Evolutionary conservation across 2,888 invertebrate genomes (phyloP), one percentile per base, ranked within the genome.

Genomic region (Drosophila meridionalis): DNA sequence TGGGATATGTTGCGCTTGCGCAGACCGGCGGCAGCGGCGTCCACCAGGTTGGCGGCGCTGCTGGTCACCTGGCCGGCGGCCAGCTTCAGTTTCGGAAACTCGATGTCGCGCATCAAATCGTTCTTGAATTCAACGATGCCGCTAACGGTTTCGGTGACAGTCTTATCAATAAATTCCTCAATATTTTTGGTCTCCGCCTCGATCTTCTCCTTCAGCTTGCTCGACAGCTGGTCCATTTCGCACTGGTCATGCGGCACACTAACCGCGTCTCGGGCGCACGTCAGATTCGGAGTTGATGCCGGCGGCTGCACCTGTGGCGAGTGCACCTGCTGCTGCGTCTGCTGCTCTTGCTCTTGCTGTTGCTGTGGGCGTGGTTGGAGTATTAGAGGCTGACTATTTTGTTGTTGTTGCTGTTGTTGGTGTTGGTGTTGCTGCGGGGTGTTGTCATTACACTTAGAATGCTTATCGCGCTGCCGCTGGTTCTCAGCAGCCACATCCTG

Each of bases 141-240:
- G 68, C 91, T 92, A 48, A 93, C 93, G 74, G 93, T 93, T 65
- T 92, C 92, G 52, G 91, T 92, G 62, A 93, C 93, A 90, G 93
- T 93, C 92, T 93, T 93, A 91, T 93, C 93, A 82, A 93, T 92
- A 87, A 93, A 93, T 68, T 93, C 93, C 86, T 93, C 93, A 89
- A 93, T 93, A 80, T 93, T 93, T 76, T 92, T 92, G 62, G 93
- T 92, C 79, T 93, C 93, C 48, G 92, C 91, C 72, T 92, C 93
- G 67, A 93, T 90, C 73, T 93, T 93, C 72, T 93, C 92, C 81
- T 92, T 93, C 7, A 93, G 73, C 64, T 93, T 93, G 78, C 89
- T 92, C 14, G 93, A 93, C 79, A 93, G 83, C 66, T 93, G 93
- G 74, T 93, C 93, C 92, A 93, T 93, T 83, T 93, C 93, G 75